Evolutionary conservation across 2,888 invertebrate genomes (phyloP), one percentile per base, ranked within the genome.

Genomic region (Caenorhabditis macrosperma): DNA sequence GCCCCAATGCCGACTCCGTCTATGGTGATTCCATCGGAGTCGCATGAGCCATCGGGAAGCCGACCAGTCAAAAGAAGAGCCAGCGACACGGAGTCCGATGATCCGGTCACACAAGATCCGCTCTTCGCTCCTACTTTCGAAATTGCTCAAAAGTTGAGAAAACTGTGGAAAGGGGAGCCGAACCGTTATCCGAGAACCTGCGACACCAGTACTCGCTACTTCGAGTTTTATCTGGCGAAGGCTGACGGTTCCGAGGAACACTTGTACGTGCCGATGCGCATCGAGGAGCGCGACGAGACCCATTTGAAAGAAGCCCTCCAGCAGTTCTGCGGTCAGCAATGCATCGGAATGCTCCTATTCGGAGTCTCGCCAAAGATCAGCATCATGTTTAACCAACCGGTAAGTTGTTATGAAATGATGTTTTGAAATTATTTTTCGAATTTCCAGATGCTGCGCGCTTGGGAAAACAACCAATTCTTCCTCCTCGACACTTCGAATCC

Each of bases 381-480:
- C 48, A 55, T 72, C 12, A 54, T 57, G 48, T 64, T 72, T 38
- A 64, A 57, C 46, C 35, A 63, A 35, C 57, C 64, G 9, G 50
- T 50, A 26, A 50, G 50, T 26, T 24, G 2, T 26, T n/a, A n/a
- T n/a, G n/a, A n/a, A n/a, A n/a, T n/a, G n/a, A n/a, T n/a, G n/a
- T 26, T 50, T 10, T 22, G 7, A 20, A 4, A 12, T 26, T 1
- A 22, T 4, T 10, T 17, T 26, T 50, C 15, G n/a, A n/a, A n/a
- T 50, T 22, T 46, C 26, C 26, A 50, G 50, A 72, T 72, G 72
- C 28, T 72, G n/a, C 12, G 10, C 28, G 12, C 5, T 7, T 72
- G 72, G 64, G 72, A 63, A 17, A 72, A 72, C 33, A 35, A 64
- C 22, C 64, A 72, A 46, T 72, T 63, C 57, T 72, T 72, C 64